A percentile compares a stretch with the other conserved stretches of the same genome.
phyloP scores from a whole-genome alignment of 2,888 invertebrate genomes.

The Sarcophaga rosellei region DNA sequence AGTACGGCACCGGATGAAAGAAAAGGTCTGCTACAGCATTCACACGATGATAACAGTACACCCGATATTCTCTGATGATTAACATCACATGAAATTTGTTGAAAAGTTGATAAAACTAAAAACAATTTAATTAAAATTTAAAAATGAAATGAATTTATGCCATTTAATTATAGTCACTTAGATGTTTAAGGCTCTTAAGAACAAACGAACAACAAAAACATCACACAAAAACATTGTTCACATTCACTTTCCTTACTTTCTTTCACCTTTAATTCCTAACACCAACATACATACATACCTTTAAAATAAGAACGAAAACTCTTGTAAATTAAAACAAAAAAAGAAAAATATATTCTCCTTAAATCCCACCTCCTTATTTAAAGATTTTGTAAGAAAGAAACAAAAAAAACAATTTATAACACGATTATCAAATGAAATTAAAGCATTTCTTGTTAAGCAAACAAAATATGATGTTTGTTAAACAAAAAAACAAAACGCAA shows the following conservation, averaged over 20 bases:
- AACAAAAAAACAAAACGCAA: conserved; percentile 55
- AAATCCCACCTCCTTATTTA: conserved; percentile 33
- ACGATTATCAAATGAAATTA: conserved; percentile 61
- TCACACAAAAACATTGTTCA: conserved; percentile 1
- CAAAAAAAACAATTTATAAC: conserved; percentile 16
- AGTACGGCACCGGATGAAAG: conserved; percentile 82
- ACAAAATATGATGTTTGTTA: conserved; percentile 57
- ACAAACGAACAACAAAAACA: conserved; percentile 30
- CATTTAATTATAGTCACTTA: conserved; percentile 64
- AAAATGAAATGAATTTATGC: conserved; percentile 62
- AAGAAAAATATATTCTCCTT: conserved; percentile 7
- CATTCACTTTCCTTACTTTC: neutral
- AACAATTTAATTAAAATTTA: conserved; percentile 21
- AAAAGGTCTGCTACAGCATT: conserved; percentile 83
- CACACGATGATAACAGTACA: conserved; percentile 82
- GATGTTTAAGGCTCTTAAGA: conserved; percentile 43
- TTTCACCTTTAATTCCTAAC: neutral
- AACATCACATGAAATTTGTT: conserved; percentile 75
- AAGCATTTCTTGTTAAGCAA: conserved; percentile 59
- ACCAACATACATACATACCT: neutral
- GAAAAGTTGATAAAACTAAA: conserved; percentile 64
- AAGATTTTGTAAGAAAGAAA: conserved; percentile 26
- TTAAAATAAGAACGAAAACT: conserved; percentile 3
- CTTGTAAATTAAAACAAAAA: conserved; percentile 48
- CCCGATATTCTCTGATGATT: conserved; percentile 81